Evolutionary conservation across 1,140 invertebrate genomes (phyloP).

Genomic region (Oedothorax gibbosus): DNA sequence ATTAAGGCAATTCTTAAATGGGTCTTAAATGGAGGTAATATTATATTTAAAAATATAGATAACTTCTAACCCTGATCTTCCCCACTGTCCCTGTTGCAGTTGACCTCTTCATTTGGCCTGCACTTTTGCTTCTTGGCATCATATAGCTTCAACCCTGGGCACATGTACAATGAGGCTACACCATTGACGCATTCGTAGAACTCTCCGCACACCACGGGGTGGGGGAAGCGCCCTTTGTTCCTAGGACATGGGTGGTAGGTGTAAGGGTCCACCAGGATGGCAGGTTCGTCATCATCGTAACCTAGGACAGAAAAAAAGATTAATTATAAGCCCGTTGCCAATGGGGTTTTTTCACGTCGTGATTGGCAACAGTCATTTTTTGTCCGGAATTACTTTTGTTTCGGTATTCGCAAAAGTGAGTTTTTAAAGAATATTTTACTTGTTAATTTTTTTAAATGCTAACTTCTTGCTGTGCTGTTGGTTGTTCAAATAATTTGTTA

Average conservation of each 20-base stretch:
- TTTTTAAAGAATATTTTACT: too few relatives aligned
- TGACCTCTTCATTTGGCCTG: not conserved
- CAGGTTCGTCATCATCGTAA: conserved; percentile 17
- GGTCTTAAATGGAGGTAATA: too few relatives aligned
- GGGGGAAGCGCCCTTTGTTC: not conserved
- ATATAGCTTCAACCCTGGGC: conserved; percentile 1
- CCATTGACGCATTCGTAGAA: conserved; percentile 14
- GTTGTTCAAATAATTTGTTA: too few relatives aligned
- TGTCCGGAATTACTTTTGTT: too few relatives aligned
- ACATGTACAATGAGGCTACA: not conserved
- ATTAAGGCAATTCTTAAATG: too few relatives aligned
- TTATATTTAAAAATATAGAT: not conserved
- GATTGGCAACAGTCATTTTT: too few relatives aligned
- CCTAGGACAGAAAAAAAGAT: not conserved
- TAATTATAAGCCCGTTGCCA: too few relatives aligned
- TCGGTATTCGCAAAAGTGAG: too few relatives aligned
- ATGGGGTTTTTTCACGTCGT: too few relatives aligned
- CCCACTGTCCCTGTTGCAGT: conserved; percentile 1
- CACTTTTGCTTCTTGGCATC: not conserved
- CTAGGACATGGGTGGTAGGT: not conserved
- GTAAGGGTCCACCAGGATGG: conserved; percentile 3
- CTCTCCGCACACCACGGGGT: conserved; percentile 13
- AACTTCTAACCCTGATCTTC: not conserved
- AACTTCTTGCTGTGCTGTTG: too few relatives aligned
- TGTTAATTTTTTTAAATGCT: too few relatives aligned